A percentile compares a stretch with the other conserved stretches of the same genome.
Evolutionary conservation across 2,888 invertebrate genomes (phyloP).

Genomic region (Cephus pulcher): DNA sequence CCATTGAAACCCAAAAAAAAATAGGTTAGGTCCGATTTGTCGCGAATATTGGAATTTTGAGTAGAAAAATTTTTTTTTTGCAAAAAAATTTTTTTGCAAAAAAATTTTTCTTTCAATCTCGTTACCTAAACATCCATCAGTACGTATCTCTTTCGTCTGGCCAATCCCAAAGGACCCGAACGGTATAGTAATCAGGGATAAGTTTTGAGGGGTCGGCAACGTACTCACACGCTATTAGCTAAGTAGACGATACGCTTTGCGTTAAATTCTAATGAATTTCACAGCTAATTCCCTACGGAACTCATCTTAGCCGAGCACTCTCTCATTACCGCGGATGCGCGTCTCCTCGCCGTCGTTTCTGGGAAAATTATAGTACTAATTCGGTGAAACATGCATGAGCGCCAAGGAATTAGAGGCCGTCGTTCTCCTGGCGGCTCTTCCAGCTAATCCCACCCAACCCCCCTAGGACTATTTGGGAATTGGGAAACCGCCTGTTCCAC

Average conservation of each 20-base stretch:
- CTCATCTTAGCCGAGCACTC: conserved; percentile 17
- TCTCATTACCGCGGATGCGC: conserved; percentile 21
- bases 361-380: conserved; percentile 44
- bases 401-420: conserved; percentile 36
- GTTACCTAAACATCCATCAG: too few species aligned
- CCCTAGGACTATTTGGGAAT: conserved; percentile 34
- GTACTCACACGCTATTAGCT: conserved; percentile 23
- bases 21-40: too few species aligned
- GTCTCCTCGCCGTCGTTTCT: conserved; percentile 6
- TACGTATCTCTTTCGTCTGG: too few species aligned
- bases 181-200: too few species aligned
- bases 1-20: too few species aligned
- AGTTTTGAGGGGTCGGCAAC: too few species aligned
- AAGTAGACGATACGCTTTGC: conserved; percentile 35
- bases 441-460: conserved; percentile 26
- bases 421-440: conserved; percentile 27
- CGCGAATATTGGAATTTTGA: too few species aligned
- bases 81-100: too few species aligned
- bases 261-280: conserved; percentile 41
- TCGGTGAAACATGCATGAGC: conserved; percentile 42
- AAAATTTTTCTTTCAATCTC: too few species aligned
- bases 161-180: too few species aligned
- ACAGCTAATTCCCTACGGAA: conserved; percentile 28
- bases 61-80: too few species aligned
- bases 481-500: conserved; percentile 16